A percentile compares a stretch with the other conserved stretches of the same genome.
phyloP scores from a whole-genome alignment of 2,797 vertebrate species.

The Clarias pachynema region DNA sequence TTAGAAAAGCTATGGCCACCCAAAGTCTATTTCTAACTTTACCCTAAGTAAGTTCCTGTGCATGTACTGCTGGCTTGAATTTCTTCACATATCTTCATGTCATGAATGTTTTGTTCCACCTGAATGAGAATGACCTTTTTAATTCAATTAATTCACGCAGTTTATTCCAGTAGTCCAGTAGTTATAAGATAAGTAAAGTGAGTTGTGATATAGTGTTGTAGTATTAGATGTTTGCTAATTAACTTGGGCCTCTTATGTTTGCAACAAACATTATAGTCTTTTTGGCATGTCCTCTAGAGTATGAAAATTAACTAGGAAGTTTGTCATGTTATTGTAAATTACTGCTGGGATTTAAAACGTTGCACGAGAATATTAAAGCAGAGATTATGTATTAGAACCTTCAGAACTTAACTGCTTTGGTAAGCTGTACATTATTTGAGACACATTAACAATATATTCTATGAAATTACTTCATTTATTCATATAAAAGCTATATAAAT shows the following conservation, averaged over 20 bases:
- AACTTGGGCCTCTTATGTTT: background rate
- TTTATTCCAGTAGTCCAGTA: background rate
- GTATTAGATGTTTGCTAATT: background rate
- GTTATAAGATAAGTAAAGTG: background rate
- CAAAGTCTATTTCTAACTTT: background rate
- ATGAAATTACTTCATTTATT: background rate
- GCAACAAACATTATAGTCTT: background rate
- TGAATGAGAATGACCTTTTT: background rate
- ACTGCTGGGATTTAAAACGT: conserved; percentile 4
- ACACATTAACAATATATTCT: background rate
- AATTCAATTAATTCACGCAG: background rate
- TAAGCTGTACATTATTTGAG: background rate
- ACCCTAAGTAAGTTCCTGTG: background rate
- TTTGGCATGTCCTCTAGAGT: background rate
- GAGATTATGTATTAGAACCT: background rate
- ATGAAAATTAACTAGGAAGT: background rate
- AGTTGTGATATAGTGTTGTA: background rate
- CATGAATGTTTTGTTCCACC: background rate
- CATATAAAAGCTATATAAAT: background rate
- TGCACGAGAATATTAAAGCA: background rate
- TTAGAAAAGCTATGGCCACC: background rate
- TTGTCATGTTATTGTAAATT: conserved; percentile 9
- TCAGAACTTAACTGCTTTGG: background rate
- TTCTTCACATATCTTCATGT: background rate
- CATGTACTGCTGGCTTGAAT: background rate